Conservation (phyloP, 1,140 invertebrate species). For the Atta cephalotes region DNA sequence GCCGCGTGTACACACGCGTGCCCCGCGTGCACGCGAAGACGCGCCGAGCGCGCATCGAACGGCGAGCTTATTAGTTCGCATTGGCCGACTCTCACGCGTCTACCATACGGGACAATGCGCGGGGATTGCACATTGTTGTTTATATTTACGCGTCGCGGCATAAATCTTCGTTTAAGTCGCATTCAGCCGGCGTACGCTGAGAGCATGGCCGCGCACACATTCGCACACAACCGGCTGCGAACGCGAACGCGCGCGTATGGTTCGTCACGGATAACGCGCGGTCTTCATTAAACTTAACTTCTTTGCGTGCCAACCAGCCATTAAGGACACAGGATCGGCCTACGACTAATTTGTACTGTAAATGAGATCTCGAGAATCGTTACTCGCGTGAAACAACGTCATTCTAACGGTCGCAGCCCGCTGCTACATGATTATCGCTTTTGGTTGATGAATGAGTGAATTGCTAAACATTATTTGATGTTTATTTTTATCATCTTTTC, state of each 20-base stretch:
- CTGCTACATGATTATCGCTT: constrained; percentile 49
- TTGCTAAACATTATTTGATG: constrained; percentile 20
- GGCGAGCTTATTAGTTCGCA: constrained; percentile 78
- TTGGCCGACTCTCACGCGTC: constrained; percentile 70
- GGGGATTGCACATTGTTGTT: constrained; percentile 85
- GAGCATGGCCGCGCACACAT: constrained; percentile 25
- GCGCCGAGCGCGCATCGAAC: constrained; percentile 8
- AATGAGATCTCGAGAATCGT: constrained; percentile 83
- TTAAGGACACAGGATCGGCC: constrained; percentile 80
- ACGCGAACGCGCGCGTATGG: constrained; percentile 52
- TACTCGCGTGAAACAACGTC: constrained; percentile 73
- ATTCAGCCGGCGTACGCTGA: constrained; percentile 77
- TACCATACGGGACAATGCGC: constrained; percentile 79
- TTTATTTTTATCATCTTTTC: neutral
- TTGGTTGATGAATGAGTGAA: constrained; percentile 16
- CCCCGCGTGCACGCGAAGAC: neutral
- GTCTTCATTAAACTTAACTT: constrained; percentile 85
- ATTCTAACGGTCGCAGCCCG: constrained; percentile 34
- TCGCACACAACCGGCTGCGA: constrained; percentile 43
- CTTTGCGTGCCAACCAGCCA: constrained; percentile 83
- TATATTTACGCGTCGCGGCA: constrained; percentile 83
- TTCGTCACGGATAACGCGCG: constrained; percentile 84
- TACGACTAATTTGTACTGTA: constrained; percentile 85
- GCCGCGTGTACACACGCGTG: neutral
- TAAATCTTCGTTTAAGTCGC: constrained; percentile 86